phyloP scores from a whole-genome alignment of 2,888 invertebrate genomes.

The Campopleginae sp. region DNA sequence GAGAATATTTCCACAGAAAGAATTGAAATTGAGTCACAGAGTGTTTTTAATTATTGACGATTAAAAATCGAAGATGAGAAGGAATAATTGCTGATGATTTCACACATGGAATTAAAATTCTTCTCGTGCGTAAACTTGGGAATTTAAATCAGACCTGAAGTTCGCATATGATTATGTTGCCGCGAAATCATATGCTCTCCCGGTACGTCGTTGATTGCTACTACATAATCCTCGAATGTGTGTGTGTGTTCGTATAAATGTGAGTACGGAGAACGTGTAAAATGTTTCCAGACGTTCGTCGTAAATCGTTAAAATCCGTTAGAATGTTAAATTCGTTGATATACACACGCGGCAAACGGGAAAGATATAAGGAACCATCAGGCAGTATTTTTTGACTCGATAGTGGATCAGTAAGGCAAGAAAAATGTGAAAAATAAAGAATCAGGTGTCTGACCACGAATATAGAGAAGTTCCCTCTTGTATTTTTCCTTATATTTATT shows the following conservation, averaged over 20 bases:
- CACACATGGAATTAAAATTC: not conserved
- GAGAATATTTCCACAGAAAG: not conserved
- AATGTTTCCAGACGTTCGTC: constrained; percentile 25
- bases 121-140: constrained; percentile 6
- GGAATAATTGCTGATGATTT: not conserved
- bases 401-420: constrained; percentile 36
- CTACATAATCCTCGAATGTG: not conserved
- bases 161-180: constrained; percentile 22
- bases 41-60: not conserved
- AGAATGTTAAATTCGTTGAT: constrained; percentile 39
- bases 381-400: constrained; percentile 15
- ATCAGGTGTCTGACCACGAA: constrained; percentile 50
- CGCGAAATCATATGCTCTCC: constrained; percentile 9
- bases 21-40: not conserved
- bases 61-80: not conserved
- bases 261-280: constrained; percentile 1
- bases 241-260: not conserved
- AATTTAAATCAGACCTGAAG: constrained; percentile 2
- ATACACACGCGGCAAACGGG: constrained; percentile 2
- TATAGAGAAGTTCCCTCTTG: not conserved
- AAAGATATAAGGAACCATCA: constrained; percentile 22
- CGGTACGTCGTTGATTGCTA: constrained; percentile 21
- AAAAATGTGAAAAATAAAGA: constrained; percentile 35
- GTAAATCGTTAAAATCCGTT: constrained; percentile 51
- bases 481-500: constrained; percentile 32